Evolutionary conservation across 53 echinoderm and acorn worm genomes (phyloP).

Genomic region (Astropecten irregularis): DNA sequence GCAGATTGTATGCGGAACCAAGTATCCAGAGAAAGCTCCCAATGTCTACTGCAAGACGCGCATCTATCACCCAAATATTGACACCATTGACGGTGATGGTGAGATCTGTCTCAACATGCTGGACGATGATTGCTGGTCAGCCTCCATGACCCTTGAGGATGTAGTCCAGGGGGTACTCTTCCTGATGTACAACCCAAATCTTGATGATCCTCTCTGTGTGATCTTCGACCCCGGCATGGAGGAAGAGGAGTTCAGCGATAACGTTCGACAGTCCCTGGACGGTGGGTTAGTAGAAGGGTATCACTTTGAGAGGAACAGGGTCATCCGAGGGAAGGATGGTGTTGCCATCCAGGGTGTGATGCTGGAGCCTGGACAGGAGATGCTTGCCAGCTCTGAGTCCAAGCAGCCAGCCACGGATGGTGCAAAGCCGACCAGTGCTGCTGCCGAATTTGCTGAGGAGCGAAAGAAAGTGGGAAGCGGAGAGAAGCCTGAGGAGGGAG

Average conservation of each 20-base stretch:
- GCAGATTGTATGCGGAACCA: constrained; percentile 20
- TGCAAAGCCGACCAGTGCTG: no score
- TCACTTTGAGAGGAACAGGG: constrained; percentile 64
- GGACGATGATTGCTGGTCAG: constrained; percentile 55
- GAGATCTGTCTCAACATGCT: constrained; percentile 81
- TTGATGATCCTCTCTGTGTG: constrained; percentile 70
- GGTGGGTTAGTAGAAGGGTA: constrained; percentile 68
- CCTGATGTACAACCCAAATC: constrained; percentile 82
- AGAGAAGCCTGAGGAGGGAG: no score
- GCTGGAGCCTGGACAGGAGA: neutral
- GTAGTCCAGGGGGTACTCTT: constrained; percentile 83
- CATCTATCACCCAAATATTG: constrained; percentile 92
- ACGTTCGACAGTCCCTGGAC: constrained; percentile 67
- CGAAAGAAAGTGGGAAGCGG: no score
- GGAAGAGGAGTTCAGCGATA: constrained; percentile 54
- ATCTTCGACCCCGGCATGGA: constrained; percentile 54
- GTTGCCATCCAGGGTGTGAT: neutral
- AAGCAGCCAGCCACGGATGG: no score
- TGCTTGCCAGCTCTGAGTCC: no score
- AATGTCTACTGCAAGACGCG: constrained; percentile 66
- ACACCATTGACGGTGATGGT: constrained; percentile 71
- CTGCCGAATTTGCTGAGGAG: no score
- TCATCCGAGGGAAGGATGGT: neutral
- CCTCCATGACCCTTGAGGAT: constrained; percentile 63
- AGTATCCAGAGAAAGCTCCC: constrained; percentile 55